Conservation (phyloP, 2,888 invertebrate species). For the Drosophila prostipennis region DNA sequence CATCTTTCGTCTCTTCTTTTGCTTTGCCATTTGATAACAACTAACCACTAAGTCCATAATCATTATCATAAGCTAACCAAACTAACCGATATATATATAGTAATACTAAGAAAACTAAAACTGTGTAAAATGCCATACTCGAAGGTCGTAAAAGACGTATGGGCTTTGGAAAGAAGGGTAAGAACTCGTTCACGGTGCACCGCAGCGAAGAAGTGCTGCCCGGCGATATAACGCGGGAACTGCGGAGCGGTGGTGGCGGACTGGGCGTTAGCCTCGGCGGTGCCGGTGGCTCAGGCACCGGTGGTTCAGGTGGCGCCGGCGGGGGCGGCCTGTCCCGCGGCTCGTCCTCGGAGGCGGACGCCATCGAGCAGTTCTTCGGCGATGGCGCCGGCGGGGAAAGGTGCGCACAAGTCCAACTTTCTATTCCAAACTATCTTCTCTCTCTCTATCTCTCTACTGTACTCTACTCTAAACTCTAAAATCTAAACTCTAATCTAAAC, state of each 20-base stretch:
- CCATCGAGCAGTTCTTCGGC: slow-evolving; percentile 90
- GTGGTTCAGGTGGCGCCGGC: slow-evolving; percentile 19
- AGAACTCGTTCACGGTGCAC: slow-evolving; percentile 98
- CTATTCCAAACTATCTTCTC: slow-evolving; percentile 48
- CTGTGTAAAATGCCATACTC: slow-evolving; percentile 67
- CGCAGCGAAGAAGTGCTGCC: slow-evolving; percentile 99
- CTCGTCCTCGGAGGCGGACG: slow-evolving; percentile 97
- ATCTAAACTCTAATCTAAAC: slow-evolving; percentile 26
- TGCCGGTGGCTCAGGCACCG: slow-evolving; percentile 73
- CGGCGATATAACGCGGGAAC: slow-evolving; percentile 86
- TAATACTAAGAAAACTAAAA: slow-evolving; percentile 41
- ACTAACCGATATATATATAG: slow-evolving; percentile 20
- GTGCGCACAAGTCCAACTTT: slow-evolving; percentile 85
- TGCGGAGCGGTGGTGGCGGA: slow-evolving; percentile 78
- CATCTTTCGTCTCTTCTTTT: slow-evolving; percentile 19
- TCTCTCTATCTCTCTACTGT: slow-evolving; percentile 46
- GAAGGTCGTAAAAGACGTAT: slow-evolving; percentile 96
- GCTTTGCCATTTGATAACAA: slow-evolving; percentile 17
- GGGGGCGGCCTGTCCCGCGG: slow-evolving; percentile 88
- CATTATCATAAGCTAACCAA: slow-evolving; percentile 16
- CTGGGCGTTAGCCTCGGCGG: slow-evolving; percentile 40
- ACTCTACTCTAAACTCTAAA: slow-evolving; percentile 28
- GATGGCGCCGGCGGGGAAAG: slow-evolving; percentile 90
- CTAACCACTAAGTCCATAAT: slow-evolving; percentile 19
- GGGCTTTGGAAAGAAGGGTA: slow-evolving; percentile 97